phyloP scores from a whole-genome alignment of 2,888 invertebrate genomes.

The Drosophila pegasa region DNA sequence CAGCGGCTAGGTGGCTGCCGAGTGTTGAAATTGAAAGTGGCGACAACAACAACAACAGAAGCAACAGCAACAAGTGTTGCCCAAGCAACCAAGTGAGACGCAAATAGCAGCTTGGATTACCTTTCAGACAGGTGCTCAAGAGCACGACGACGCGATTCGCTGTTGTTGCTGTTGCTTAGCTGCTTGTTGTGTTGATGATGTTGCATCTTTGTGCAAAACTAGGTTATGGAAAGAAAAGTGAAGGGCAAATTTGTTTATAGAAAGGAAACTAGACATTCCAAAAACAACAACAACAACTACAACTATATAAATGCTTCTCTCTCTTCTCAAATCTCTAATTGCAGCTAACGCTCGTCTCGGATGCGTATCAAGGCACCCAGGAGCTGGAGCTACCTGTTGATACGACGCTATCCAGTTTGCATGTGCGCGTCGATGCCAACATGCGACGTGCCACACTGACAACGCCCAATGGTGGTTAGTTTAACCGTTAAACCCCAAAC shows the following conservation, averaged over 20 bases:
- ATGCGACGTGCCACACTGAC: constrained; percentile 83
- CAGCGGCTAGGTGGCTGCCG: constrained; percentile 26
- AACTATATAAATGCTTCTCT: background rate
- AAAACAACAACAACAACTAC: constrained; percentile 8
- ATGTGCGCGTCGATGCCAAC: constrained; percentile 83
- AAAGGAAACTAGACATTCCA: constrained; percentile 70
- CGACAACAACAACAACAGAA: constrained; percentile 31
- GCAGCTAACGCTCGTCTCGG: constrained; percentile 76
- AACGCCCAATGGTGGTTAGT: constrained; percentile 85
- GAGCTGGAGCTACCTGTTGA: constrained; percentile 83
- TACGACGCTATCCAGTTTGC: constrained; percentile 83
- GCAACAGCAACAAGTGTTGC: constrained; percentile 54
- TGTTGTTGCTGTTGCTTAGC: constrained; percentile 10
- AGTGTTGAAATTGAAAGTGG: constrained; percentile 76
- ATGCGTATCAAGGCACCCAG: constrained; percentile 81
- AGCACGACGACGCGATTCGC: constrained; percentile 53
- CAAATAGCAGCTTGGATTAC: constrained; percentile 74
- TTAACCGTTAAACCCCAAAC: constrained; percentile 34
- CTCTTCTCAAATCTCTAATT: constrained; percentile 16
- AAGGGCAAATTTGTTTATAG: constrained; percentile 76
- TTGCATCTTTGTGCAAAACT: constrained; percentile 79
- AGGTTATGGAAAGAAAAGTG: constrained; percentile 81
- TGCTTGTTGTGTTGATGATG: constrained; percentile 62
- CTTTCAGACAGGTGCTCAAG: constrained; percentile 74
- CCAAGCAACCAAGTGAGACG: constrained; percentile 78